Evolutionary conservation across 2,113 vertebrate genomes (phyloP), one percentile per base, ranked within the genome.

Genomic region (Oreochromis tanganicae): DNA sequence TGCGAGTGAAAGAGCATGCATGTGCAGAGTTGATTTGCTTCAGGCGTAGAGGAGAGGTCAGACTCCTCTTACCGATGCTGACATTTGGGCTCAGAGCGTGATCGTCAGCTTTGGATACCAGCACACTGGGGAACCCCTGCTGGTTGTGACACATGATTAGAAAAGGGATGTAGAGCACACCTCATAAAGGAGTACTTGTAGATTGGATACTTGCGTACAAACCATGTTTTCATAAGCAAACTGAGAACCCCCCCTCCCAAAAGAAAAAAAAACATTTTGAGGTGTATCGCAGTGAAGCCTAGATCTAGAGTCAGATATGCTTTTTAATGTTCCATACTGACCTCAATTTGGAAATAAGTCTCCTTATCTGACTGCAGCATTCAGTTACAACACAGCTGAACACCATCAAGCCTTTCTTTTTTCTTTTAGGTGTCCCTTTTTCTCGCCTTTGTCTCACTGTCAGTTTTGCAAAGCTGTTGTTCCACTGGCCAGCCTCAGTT

Each of bases 51-150:
- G 38, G 57, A 63, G 78, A 41, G 84, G 75, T 17, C n/a, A n/a
- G 32, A 36, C 80, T 3, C 52, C 57, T 19, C 41, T 11, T 46
- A 63, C 13, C 19, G 14, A 59, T 19, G 32, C 52, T 83, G 68
- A 73, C 78, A 85, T 79, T 84, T 83, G 9, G 13, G 71, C 82
- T 43, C 24, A 56, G 54, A 82, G 57, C 9, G 19, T 13, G 29
- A 50, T 48, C 5, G 16, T 32, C 43, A 24, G 21, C 14, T 14
- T 3, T 32, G 59, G 59, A 48, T 80, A 38, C 55, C 19, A 71
- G 73, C 5, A 71, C 52, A 24, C 19, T 19, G 84, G 90, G 94
- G 91, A 93, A 93, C 89, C 89, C 89, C 90, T 87, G 46, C 82
- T 63, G 41, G n/a, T 68, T 80, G 83, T 63, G 46, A 87, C 52